phyloP scores from a whole-genome alignment of 1,140 invertebrate genomes.

The Brachionus asplanchnoidis region DNA sequence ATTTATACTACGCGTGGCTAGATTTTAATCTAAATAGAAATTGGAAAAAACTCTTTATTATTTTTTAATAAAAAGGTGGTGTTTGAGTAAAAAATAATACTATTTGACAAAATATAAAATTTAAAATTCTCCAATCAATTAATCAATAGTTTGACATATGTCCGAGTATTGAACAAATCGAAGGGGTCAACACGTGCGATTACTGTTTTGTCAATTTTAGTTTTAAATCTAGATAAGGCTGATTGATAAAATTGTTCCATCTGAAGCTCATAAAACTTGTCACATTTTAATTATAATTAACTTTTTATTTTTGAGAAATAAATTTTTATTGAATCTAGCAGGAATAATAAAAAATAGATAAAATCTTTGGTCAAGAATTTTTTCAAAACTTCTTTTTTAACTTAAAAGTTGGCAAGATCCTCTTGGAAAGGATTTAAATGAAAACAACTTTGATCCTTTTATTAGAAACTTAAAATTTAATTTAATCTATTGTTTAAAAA shows the following conservation, averaged over 20 bases:
- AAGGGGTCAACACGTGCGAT: neutral
- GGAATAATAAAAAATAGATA: neutral
- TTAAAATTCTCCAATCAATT: neutral
- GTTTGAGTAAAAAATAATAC: neutral
- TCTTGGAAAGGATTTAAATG: too few species aligned
- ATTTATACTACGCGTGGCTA: neutral
- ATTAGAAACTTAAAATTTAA: too few species aligned
- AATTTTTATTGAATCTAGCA: neutral
- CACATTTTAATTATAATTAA: neutral
- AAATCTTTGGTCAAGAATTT: too few species aligned
- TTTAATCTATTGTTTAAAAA: too few species aligned
- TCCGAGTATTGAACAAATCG: neutral
- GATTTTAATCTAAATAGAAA: neutral
- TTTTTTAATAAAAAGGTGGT: neutral
- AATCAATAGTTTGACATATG: constrained; percentile 11
- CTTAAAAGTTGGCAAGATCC: too few species aligned
- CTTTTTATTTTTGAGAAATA: neutral
- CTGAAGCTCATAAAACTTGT: neutral
- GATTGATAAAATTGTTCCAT: neutral
- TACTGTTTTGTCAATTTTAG: neutral
- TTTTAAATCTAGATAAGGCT: neutral
- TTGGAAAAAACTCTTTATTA: neutral
- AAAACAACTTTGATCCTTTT: too few species aligned
- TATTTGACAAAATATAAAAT: neutral
- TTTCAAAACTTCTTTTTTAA: too few species aligned